Evolutionary conservation across 2,113 vertebrate species (phyloP).

Genomic region (Lepisosteus osseus): DNA sequence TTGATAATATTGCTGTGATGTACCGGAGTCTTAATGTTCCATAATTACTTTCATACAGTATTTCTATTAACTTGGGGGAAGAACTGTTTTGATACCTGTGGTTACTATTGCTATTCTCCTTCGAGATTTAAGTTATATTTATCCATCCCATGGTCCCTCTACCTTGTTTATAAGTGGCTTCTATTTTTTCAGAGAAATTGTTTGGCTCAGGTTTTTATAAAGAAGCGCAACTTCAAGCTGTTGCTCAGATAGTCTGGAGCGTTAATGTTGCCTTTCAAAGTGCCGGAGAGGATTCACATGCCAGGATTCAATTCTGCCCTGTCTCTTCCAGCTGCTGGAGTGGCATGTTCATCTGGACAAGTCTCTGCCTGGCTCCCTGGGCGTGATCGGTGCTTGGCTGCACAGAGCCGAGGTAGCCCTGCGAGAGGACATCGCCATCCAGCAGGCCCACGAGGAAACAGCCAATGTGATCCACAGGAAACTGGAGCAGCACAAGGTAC

Average conservation of each 20-base stretch:
- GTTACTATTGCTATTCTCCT: too few species aligned
- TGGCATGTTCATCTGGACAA: slow-evolving; percentile 94
- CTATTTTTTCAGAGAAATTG: slow-evolving; percentile 23
- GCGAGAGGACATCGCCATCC: slow-evolving; percentile 81
- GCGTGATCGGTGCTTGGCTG: slow-evolving; percentile 90
- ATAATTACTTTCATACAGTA: too few species aligned
- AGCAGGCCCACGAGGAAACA: slow-evolving; percentile 91
- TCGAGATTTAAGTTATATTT: slow-evolving; percentile 8
- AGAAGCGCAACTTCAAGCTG: neutral
- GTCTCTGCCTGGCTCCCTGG: slow-evolving; percentile 86
- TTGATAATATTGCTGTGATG: too few species aligned
- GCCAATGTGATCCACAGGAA: slow-evolving; percentile 86
- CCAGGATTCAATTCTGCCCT: slow-evolving; percentile 8
- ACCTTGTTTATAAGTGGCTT: slow-evolving; percentile 28
- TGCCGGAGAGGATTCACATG: neutral
- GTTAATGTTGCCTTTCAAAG: slow-evolving; percentile 20
- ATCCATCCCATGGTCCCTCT: neutral
- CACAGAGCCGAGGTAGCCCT: slow-evolving; percentile 85
- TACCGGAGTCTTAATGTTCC: too few species aligned
- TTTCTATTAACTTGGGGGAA: too few species aligned
- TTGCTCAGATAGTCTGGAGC: slow-evolving; percentile 16
- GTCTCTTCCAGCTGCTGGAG: slow-evolving; percentile 78
- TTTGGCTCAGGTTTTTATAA: slow-evolving; percentile 14
- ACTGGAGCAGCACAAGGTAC: slow-evolving; percentile 89
- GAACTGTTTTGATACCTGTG: too few species aligned